These are phyloP conservation scores for Agriopis marginaria DNA, from an alignment of 2,888 invertebrate genomes.

Conservation along the genomic window DNA sequence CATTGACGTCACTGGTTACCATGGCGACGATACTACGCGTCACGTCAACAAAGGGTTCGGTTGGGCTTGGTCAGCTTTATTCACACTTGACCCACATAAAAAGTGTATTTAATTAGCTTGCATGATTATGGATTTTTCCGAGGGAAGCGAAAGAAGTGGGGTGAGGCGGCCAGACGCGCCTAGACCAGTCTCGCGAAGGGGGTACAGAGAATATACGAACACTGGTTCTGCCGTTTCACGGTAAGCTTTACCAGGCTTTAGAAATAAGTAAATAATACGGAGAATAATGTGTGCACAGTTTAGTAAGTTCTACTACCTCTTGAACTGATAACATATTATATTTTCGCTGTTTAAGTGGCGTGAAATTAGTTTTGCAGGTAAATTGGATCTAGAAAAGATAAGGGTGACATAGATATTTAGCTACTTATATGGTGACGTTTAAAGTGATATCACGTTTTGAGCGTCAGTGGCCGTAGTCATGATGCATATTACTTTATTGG, in stretches of 20 bases:
- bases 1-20: constrained; percentile 51
- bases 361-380: constrained; percentile 2
- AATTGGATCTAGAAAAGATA: neutral
- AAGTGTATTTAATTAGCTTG: constrained; percentile 56
- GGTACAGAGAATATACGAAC: constrained; percentile 73
- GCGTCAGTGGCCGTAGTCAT: too few species aligned
- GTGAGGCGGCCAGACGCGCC: constrained; percentile 65
- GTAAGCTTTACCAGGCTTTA: constrained; percentile 48
- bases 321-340: neutral
- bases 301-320: neutral
- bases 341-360: neutral
- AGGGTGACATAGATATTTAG: neutral
- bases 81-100: constrained; percentile 55
- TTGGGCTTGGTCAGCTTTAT: constrained; percentile 63
- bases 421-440: neutral
- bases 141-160: constrained; percentile 64
- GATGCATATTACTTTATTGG: too few species aligned
- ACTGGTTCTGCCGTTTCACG: constrained; percentile 71
- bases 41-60: constrained; percentile 72
- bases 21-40: constrained; percentile 58
- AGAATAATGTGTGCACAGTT: neutral
- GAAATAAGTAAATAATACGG: neutral
- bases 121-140: constrained; percentile 80
- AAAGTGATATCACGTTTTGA: neutral
- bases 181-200: constrained; percentile 76